phyloP scores from a whole-genome alignment of 2,113 vertebrate genomes.

The Zapus hudsonius region DNA sequence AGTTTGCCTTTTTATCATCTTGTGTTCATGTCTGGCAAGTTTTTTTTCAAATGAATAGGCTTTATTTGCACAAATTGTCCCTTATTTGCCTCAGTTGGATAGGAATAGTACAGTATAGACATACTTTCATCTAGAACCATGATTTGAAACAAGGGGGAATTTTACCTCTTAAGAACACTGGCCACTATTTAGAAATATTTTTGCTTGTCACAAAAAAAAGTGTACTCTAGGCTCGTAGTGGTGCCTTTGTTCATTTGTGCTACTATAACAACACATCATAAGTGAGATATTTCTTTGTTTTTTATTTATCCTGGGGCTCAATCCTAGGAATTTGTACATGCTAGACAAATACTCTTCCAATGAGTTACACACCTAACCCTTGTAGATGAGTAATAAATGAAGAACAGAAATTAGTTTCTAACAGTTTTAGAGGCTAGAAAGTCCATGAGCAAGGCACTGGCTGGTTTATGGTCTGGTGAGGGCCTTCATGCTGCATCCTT shows the following conservation, averaged over 20 bases:
- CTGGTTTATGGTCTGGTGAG: neutral
- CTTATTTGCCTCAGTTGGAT: slow-evolving; percentile 55
- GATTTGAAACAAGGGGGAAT: neutral
- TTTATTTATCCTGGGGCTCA: neutral
- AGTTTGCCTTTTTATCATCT: slow-evolving; percentile 45
- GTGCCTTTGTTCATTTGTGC: neutral
- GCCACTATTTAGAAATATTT: neutral
- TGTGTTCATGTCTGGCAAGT: neutral
- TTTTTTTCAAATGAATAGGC: slow-evolving; percentile 32
- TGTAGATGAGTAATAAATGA: neutral
- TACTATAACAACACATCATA: neutral
- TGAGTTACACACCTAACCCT: neutral
- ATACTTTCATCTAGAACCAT: slow-evolving; percentile 47
- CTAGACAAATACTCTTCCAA: neutral
- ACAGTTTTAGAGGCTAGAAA: neutral
- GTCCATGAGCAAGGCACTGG: neutral
- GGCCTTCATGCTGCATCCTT: neutral
- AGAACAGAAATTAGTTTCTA: neutral
- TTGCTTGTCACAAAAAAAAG: neutral
- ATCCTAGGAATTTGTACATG: neutral
- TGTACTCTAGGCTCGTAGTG: neutral
- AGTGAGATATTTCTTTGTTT: neutral
- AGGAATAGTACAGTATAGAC: slow-evolving; percentile 21
- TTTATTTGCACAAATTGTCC: slow-evolving; percentile 53
- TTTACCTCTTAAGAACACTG: neutral